A percentile compares a stretch with the other conserved stretches of the same genome.
Conservation (phyloP, 2,888 invertebrate species). For the Spicauda simplicius region DNA sequence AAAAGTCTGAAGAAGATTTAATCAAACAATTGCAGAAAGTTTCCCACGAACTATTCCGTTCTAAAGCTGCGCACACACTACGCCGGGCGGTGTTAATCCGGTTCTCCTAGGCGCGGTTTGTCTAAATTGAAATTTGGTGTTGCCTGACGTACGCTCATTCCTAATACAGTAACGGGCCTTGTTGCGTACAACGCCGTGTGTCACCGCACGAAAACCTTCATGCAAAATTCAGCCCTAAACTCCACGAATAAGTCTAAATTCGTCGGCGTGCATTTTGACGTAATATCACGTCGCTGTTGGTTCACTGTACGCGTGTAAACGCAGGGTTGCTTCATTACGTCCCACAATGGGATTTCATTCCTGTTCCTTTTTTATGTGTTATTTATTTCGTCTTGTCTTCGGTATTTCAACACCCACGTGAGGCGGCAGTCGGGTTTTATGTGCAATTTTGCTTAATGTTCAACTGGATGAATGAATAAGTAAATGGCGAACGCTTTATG, state of each 20-base stretch:
- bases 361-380: constrained; percentile 33
- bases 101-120: constrained; percentile 61
- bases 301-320: constrained; percentile 28
- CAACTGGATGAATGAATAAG: constrained; percentile 33
- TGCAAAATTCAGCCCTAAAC: constrained; percentile 10
- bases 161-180: constrained; percentile 34
- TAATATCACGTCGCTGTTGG: constrained; percentile 11
- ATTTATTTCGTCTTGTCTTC: constrained; percentile 35
- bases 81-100: constrained; percentile 53
- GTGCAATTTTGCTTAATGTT: constrained; percentile 35
- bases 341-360: constrained; percentile 33
- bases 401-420: constrained; percentile 34
- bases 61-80: constrained; percentile 33
- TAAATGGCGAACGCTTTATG: constrained; percentile 22
- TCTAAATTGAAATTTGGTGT: constrained; percentile 78
- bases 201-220: background rate
- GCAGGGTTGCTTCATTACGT: constrained; percentile 35
- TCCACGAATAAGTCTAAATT: background rate
- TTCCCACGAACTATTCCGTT: constrained; percentile 5
- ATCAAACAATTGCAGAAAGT: background rate
- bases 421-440: constrained; percentile 27
- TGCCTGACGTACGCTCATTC: constrained; percentile 51
- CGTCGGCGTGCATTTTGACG: background rate
- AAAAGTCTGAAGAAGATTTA: background rate
- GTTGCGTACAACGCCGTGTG: constrained; percentile 7